Base-by-base conservation (phyloP, 2,113 vertebrate species). In the Istiophorus platypterus region DNA sequence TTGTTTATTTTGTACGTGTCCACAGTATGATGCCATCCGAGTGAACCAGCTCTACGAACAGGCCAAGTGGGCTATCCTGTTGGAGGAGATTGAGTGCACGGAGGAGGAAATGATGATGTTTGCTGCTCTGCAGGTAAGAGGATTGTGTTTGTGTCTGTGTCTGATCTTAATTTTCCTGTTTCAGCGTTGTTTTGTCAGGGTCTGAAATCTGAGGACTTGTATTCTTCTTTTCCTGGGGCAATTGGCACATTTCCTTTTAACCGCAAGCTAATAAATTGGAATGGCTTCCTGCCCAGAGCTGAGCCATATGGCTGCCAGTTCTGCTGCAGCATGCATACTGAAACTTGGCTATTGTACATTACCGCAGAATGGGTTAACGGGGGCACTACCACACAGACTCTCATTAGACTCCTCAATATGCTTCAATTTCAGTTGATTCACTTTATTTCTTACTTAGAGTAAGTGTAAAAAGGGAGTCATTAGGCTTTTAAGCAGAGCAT, bases 41-140 rank as follows among this genome's bases (percentile, higher is more conserved):
- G 98, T 99, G 92, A 99, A 99, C 94, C 98, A 99, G 93, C 97
- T 99, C 56, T 99, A 98, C 10, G 98, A 99, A 78, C 98, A 99
- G 92, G 95, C 97, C 81, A 99, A 99, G 68, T 99, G 98, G 98
- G 97, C 97, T 6, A 99, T 99, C 84, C 96, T 99, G 81, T 95
- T 99, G 90, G 98, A 99, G 95, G 98, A 99, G 92, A 99, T 99
- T 7, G 98, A 99, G 85, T 99, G 98, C 93, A 99, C 98, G 0
- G 98, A 99, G 91, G 98, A 99, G 82, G 98, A 99, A 91, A 99
- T 99, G 98, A 99, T 99, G 98, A 99, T 99, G 98, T 99, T 99
- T 76, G 98, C 98, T 8, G 98, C 98, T 0, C 91, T 99, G 91
- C 98, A 99, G 97, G 98, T 99, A 93, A 82, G 17, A 24, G 61